Base-by-base conservation (phyloP, 2,888 invertebrate genomes). In the Graphium colonna region DNA sequence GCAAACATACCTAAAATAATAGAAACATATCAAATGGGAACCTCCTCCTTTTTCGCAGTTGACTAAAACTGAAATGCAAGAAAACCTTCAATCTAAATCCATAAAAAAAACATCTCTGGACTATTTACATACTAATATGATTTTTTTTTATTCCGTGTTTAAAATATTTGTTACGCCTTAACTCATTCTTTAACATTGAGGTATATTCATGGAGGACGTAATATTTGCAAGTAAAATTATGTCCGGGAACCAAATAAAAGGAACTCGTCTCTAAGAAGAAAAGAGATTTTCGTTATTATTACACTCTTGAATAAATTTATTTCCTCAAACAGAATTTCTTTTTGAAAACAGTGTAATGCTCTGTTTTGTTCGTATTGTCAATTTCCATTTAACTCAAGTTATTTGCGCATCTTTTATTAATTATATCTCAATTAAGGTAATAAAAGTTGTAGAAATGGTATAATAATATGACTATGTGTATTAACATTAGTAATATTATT, bases 171-270 rank as follows among this genome's bases (percentile, higher is more conserved):
- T 54, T 40, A 42, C 33, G 26, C 42, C 36, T 43, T 39, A 48
- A 48, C 48, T 53, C 31, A 53, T 48, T 13, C 31, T 72, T 65
- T 60, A 68, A 66, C 71, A 67, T 73, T 69, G 71, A 73, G 71
- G 76, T 77, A 77, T 82, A 82, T 82, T 82, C 76, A 79, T 78
- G 78, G 78, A 82, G 77, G 77, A 81, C 77, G 78, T 79, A 75
- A 77, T 74, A 82, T 84, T 85, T 83, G 84, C 84, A 84, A 84
- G 81, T 82, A 73, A 82, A 84, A 85, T 83, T 77, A 77, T 75
- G 74, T 71, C 73, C 69, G 78, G 69, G 73, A 76, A 74, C 74
- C 69, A 70, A 71, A 75, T 75, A 79, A 79, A 52, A 52, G 52
- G 41, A 52, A 52, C 41, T 41, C 46, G 36, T 46, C 18, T 52